These are phyloP conservation scores for Cryptocheilus praepositus DNA, from an alignment of 2,888 invertebrate genomes.

Conservation along the genomic window DNA sequence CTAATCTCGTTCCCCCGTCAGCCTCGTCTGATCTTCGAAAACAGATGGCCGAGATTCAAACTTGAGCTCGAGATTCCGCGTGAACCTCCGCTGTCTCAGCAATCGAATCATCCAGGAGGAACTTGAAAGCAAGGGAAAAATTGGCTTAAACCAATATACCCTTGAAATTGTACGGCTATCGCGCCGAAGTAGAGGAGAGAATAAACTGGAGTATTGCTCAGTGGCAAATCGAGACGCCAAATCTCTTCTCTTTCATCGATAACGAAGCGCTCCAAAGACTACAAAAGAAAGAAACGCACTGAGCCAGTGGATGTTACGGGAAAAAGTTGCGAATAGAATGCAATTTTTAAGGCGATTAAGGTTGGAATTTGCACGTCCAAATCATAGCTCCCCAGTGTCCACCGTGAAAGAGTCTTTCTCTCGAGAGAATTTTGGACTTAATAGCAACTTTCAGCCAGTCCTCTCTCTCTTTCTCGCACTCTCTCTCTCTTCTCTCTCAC, in stretches of 20 bases:
- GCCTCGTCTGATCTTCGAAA: slow-evolving; percentile 3
- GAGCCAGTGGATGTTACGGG: too few relatives aligned
- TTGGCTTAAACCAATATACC: not conserved
- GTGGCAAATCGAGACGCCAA: not conserved
- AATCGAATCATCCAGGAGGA: slow-evolving; percentile 1
- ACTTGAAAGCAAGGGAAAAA: slow-evolving; percentile 1
- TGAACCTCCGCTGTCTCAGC: not conserved
- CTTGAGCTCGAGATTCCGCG: not conserved
- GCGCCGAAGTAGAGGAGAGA: not conserved
- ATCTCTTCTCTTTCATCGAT: not conserved
- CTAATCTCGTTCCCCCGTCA: slow-evolving; percentile 8
- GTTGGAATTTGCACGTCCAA: too few relatives aligned
- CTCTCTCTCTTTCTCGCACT: too few relatives aligned
- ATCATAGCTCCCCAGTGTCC: too few relatives aligned
- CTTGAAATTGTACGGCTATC: not conserved
- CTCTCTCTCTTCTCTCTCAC: not conserved
- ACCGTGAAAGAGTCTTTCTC: too few relatives aligned
- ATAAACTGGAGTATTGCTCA: not conserved
- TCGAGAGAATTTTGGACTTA: not conserved
- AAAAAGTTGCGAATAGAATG: too few relatives aligned
- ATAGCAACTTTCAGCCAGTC: not conserved
- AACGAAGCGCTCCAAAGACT: not conserved
- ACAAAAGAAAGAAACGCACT: not conserved
- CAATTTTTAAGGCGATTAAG: too few relatives aligned
- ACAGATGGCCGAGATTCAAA: slow-evolving; percentile 9